phyloP scores from a whole-genome alignment of 2,888 invertebrate species.

The Drosophila siamana region DNA sequence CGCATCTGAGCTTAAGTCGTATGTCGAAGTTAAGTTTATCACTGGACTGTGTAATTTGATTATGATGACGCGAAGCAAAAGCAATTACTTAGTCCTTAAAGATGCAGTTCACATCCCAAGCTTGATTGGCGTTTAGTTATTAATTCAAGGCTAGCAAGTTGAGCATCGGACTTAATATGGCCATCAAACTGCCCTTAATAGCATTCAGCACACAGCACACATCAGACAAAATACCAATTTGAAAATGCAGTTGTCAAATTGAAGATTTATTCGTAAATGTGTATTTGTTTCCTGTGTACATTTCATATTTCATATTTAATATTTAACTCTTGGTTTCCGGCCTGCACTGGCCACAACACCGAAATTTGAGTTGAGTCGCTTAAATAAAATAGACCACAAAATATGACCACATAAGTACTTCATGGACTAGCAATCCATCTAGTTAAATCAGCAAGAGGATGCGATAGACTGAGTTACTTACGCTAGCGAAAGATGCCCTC shows the following conservation, averaged over 20 bases:
- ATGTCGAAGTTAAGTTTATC: slow-evolving; percentile 10
- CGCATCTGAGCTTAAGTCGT: not conserved
- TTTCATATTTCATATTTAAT: slow-evolving; percentile 13
- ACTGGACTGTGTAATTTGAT: slow-evolving; percentile 43
- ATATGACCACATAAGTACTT: slow-evolving; percentile 34
- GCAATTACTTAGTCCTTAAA: slow-evolving; percentile 35
- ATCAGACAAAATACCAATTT: not conserved
- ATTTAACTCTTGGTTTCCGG: slow-evolving; percentile 4
- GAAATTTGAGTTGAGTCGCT: slow-evolving; percentile 6
- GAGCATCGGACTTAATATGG: not conserved
- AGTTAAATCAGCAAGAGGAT: not conserved
- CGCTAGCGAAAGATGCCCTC: not conserved
- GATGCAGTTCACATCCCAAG: slow-evolving; percentile 12
- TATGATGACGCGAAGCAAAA: slow-evolving; percentile 28
- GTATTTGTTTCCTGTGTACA: not conserved
- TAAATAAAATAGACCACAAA: slow-evolving; percentile 26
- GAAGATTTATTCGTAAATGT: not conserved
- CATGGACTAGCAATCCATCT: not conserved
- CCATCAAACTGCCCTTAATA: slow-evolving; percentile 10
- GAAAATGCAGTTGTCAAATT: slow-evolving; percentile 18
- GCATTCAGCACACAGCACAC: slow-evolving; percentile 6
- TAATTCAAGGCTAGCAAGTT: slow-evolving; percentile 7
- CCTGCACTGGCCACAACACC: slow-evolving; percentile 2
- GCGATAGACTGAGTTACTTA: not conserved
- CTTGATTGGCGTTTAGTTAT: slow-evolving; percentile 20